Evolutionary conservation across 2,113 vertebrate species (phyloP).

Genomic region (Oncorhynchus nerka): DNA sequence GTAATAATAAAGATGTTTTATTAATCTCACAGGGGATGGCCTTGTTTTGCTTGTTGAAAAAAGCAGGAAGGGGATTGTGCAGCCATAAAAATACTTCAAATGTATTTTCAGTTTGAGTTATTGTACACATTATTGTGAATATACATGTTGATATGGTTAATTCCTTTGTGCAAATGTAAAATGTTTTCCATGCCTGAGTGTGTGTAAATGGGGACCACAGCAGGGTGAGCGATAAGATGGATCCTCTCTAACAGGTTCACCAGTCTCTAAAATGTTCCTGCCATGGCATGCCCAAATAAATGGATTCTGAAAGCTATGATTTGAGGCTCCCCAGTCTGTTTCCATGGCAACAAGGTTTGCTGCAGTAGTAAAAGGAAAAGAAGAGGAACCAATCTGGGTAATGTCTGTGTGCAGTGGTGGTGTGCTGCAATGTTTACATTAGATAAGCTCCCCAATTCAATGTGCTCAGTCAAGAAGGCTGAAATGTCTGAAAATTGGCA

Average conservation of each 20-base stretch:
- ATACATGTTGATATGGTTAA: background rate
- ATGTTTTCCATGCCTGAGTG: background rate
- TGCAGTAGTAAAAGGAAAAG: slow-evolving; percentile 25
- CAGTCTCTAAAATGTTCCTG: slow-evolving; percentile 11
- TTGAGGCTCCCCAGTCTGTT: slow-evolving; percentile 50
- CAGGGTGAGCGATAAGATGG: slow-evolving; percentile 13
- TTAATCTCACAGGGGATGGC: slow-evolving; percentile 1
- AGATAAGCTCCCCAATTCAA: background rate
- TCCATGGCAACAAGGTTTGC: slow-evolving; percentile 65
- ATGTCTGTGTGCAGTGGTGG: background rate
- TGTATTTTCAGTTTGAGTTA: too few relatives aligned
- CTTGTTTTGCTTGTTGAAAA: too few relatives aligned
- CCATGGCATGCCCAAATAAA: slow-evolving; percentile 39
- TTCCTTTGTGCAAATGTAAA: background rate
- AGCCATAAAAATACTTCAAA: too few relatives aligned
- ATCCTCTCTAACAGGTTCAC: slow-evolving; percentile 9
- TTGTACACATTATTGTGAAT: background rate
- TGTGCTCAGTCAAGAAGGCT: background rate
- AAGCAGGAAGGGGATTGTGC: too few relatives aligned
- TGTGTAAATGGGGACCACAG: background rate
- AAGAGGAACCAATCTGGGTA: background rate
- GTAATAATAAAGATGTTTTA: background rate
- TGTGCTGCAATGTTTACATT: background rate
- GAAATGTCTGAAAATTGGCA: background rate
- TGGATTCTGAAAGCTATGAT: slow-evolving; percentile 36